A percentile compares a stretch with the other conserved stretches of the same genome.
Evolutionary conservation across 1,140 invertebrate species (phyloP).

Genomic region (Drosophila seguyi): DNA sequence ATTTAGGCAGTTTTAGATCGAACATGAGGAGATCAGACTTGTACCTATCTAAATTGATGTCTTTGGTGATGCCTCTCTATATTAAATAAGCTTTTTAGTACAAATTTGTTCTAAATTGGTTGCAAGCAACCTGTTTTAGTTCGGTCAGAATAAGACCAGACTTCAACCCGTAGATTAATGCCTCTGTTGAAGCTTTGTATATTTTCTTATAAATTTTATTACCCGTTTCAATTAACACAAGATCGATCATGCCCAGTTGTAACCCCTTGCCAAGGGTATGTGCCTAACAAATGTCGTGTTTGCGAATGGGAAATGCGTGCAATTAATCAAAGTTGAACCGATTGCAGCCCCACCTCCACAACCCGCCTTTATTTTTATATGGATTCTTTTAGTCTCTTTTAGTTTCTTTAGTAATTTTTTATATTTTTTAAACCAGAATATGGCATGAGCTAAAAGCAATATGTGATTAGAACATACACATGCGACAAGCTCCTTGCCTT

Average conservation of each 20-base stretch:
- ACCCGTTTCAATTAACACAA: too few relatives aligned
- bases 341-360: constrained; percentile 26
- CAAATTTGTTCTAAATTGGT: not conserved
- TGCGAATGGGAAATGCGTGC: constrained; percentile 46
- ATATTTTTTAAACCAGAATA: not conserved
- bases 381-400: not conserved
- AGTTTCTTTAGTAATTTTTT: not conserved
- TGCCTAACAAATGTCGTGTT: constrained; percentile 32
- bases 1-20: not conserved
- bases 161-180: too few relatives aligned
- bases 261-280: constrained; percentile 16
- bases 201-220: not conserved
- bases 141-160: too few relatives aligned
- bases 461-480: constrained; percentile 58
- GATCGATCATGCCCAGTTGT: not conserved
- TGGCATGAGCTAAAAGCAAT: constrained; percentile 46
- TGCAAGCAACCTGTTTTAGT: too few relatives aligned
- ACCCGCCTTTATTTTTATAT: not conserved
- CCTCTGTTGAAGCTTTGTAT: too few relatives aligned
- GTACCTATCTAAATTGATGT: not conserved
- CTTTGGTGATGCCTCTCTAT: not conserved
- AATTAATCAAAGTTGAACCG: constrained; percentile 49
- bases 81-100: not conserved
- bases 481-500: constrained; percentile 54
- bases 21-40: too few relatives aligned